phyloP scores from a whole-genome alignment of 2,888 invertebrate species.

The Tenthredo notha region DNA sequence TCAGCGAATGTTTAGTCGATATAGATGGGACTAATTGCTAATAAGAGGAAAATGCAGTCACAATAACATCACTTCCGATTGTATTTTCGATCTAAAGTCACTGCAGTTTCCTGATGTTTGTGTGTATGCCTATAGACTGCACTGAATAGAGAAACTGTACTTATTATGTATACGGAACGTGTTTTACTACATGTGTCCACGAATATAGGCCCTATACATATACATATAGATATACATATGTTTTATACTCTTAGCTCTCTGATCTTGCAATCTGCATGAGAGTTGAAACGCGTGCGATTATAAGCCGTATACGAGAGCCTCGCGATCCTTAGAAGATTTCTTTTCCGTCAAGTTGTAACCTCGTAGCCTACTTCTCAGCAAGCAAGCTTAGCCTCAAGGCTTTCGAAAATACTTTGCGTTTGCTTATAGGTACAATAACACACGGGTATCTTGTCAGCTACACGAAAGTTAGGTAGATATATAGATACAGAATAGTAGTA shows the following conservation, averaged over 20 bases:
- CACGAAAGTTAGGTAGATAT: background rate
- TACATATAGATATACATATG: background rate
- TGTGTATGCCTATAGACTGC: background rate
- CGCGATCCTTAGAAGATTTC: constrained; percentile 38
- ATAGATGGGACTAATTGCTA: background rate
- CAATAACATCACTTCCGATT: background rate
- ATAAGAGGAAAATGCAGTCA: background rate
- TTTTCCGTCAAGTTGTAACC: constrained; percentile 69
- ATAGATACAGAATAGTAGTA: background rate
- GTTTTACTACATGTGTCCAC: background rate
- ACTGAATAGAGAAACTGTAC: background rate
- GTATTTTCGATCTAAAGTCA: background rate
- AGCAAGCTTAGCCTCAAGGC: constrained; percentile 68
- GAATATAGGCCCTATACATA: background rate
- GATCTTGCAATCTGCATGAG: constrained; percentile 23
- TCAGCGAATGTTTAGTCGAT: background rate
- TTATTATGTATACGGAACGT: background rate
- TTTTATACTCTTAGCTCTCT: background rate
- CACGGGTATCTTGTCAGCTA: background rate
- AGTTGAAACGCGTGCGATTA: constrained; percentile 7
- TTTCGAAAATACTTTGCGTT: constrained; percentile 71
- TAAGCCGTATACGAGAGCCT: constrained; percentile 22
- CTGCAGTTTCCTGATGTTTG: background rate
- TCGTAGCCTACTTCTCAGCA: constrained; percentile 74
- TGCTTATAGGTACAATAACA: background rate